Evolutionary conservation across 2,888 invertebrate species (phyloP), one percentile per base, ranked within the genome.

Genomic region (Agriopis leucophaearia): DNA sequence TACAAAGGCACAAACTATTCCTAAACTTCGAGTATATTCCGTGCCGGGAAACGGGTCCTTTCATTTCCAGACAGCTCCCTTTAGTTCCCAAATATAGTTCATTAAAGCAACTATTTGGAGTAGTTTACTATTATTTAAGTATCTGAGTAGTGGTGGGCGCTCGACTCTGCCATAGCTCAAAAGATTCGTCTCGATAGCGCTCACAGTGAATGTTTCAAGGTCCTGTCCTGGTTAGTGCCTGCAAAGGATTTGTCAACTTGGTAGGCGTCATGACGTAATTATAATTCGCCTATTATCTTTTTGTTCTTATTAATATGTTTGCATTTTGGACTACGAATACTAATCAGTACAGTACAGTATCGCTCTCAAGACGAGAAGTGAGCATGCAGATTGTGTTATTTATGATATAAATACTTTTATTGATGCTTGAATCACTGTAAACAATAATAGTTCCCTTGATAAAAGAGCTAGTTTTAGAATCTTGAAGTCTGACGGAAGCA

Each of bases 201-300:
- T 90, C 86, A 80, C 79, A 81, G 92, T 90, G 92, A 92, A 91
- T 92, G 93, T 92, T 90, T 91, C 93, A 93, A 93, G 94, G 93
- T 90, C 90, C 84, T 86, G 90, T 90, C 90, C 91, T 87, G 91
- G 85, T 91, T 92, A 84, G 81, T 81, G 84, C 86, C 86, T 85
- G 87, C 84, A 85, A 91, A 92, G 90, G 90, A 92, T 92, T 92
- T 92, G 90, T 89, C 90, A 89, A 90, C 87, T 85, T 74, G 75
- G 90, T 90, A 88, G 90, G 88, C 85, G 86, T 80, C 78, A 83
- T 91, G 90, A 91, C 89, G 90, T 90, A 86, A 91, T 83, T 82
- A 77, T 76, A 79, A 82, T 72, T 58, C 57, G 63, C 38, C 73
- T 68, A 66, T 64, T 68, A 66, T 62, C 45, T 67, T 59, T 65